phyloP scores from a whole-genome alignment of 2,113 vertebrate genomes.

The Microcebus lehilahytsara region DNA sequence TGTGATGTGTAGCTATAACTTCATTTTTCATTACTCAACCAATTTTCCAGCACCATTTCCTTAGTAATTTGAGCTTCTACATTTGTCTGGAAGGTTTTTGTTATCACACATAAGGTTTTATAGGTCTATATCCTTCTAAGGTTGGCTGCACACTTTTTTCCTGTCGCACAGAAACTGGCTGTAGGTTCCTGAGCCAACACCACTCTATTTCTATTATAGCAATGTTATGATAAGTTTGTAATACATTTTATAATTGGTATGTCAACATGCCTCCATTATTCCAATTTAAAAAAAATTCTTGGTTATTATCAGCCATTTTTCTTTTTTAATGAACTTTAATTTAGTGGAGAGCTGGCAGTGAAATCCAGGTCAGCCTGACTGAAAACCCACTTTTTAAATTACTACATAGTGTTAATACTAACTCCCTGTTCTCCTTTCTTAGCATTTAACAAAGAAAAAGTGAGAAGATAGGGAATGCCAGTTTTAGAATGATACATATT shows the following conservation, averaged over 20 bases:
- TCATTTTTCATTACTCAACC: background rate
- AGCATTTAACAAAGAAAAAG: background rate
- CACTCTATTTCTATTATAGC: background rate
- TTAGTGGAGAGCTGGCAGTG: background rate
- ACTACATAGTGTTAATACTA: background rate
- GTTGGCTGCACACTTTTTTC: background rate
- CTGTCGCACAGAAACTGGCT: background rate
- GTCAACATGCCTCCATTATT: background rate
- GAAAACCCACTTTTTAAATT: background rate
- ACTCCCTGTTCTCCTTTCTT: background rate
- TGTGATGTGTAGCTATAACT: background rate
- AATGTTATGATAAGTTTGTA: background rate
- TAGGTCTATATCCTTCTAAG: background rate
- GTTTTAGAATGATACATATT: background rate
- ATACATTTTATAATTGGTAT: background rate
- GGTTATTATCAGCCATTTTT: background rate
- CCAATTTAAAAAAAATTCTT: background rate
- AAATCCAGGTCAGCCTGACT: slow-evolving; percentile 14
- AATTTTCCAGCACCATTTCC: background rate
- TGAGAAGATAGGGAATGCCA: background rate
- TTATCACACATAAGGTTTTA: background rate
- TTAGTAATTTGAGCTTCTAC: background rate
- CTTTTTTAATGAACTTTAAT: background rate
- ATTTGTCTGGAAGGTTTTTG: background rate
- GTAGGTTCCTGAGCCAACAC: background rate